phyloP scores from a whole-genome alignment of 2,797 vertebrate genomes.

The Cynodonichthys magdalenae region DNA sequence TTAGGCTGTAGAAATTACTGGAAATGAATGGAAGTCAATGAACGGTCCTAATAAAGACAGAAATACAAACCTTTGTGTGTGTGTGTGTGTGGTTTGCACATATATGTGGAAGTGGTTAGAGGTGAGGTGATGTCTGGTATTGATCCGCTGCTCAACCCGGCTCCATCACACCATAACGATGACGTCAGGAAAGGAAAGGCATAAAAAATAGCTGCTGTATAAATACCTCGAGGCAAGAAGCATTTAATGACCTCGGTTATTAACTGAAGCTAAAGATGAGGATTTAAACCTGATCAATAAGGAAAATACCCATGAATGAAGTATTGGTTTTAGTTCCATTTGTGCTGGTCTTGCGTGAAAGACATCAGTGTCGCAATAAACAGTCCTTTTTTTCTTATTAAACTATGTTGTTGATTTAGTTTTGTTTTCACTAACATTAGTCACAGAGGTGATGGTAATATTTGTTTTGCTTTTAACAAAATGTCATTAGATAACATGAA shows the following conservation, averaged over 20 bases:
- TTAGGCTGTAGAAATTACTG: no score
- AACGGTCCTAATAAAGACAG: no score
- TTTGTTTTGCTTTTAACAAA: no score
- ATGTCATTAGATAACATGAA: no score
- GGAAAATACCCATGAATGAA: slow-evolving; percentile 1
- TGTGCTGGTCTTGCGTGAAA: slow-evolving; percentile 7
- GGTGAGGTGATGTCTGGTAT: slow-evolving; percentile 81
- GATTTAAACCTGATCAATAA: slow-evolving; percentile 65
- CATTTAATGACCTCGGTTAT: slow-evolving; percentile 48
- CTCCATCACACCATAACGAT: slow-evolving; percentile 68
- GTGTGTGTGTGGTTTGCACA: slow-evolving; percentile 11
- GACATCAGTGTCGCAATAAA: slow-evolving; percentile 16
- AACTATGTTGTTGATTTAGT: not conserved
- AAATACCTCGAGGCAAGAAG: slow-evolving; percentile 34
- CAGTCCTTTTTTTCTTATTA: not conserved
- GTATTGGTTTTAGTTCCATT: no score
- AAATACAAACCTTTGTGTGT: no score
- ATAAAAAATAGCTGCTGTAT: slow-evolving; percentile 25
- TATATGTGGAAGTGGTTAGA: slow-evolving; percentile 59
- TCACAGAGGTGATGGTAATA: no score
- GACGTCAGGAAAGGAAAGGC: slow-evolving; percentile 53
- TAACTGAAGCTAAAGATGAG: slow-evolving; percentile 42
- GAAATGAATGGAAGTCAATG: no score
- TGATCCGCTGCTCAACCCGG: slow-evolving; percentile 73
- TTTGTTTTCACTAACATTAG: not conserved